Evolutionary conservation across 1,140 invertebrate genomes (phyloP).

Genomic region (Protaetia brevitarsis): DNA sequence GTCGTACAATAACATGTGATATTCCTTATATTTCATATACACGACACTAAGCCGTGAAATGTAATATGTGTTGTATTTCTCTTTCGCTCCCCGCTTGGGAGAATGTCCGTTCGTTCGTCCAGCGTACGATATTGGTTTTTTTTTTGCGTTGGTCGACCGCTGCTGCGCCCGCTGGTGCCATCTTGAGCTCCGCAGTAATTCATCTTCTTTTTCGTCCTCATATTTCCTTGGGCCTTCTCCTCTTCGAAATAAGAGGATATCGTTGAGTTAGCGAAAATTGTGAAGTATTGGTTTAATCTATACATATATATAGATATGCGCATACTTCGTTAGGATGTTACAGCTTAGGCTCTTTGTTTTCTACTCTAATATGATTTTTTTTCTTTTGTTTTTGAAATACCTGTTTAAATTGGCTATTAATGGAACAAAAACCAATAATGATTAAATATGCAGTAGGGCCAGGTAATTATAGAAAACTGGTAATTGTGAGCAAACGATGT

Average conservation of each 20-base stretch:
- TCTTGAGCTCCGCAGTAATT: constrained; percentile 40
- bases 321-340: too few relatives aligned
- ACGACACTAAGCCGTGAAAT: constrained; percentile 41
- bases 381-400: too few relatives aligned
- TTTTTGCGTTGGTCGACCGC: constrained; percentile 29
- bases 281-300: constrained; percentile 20
- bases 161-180: constrained; percentile 39
- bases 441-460: too few relatives aligned
- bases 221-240: constrained; percentile 36
- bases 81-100: constrained; percentile 25
- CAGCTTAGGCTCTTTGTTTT: too few relatives aligned
- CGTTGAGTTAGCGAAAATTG: constrained; percentile 13
- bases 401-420: too few relatives aligned
- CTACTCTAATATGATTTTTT: too few relatives aligned
- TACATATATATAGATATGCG: neutral
- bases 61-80: constrained; percentile 44
- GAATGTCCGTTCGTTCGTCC: constrained; percentile 30
- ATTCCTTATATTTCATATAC: constrained; percentile 40
- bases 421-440: too few relatives aligned
- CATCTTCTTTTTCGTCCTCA: constrained; percentile 39
- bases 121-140: constrained; percentile 40
- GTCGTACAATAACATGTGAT: constrained; percentile 37
- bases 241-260: constrained; percentile 2
- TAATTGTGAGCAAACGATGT: too few relatives aligned
- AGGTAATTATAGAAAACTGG: too few relatives aligned